Evolutionary conservation across 2,888 invertebrate genomes (phyloP), one percentile per base, ranked within the genome.

Genomic region (Eupsilia transversa): DNA sequence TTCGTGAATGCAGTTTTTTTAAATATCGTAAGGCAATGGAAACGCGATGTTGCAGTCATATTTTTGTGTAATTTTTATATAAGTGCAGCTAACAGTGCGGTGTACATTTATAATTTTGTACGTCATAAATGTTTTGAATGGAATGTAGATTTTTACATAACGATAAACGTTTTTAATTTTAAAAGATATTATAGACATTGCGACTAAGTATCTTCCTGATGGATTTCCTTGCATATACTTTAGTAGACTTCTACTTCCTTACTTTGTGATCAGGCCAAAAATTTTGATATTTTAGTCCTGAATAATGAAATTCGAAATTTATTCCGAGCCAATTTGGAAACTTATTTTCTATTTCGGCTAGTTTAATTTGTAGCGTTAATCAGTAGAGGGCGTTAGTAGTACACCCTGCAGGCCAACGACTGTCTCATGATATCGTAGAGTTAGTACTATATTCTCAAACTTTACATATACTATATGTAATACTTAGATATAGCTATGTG

Each of bases 311-410:
- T 90, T 90, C 80, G 83, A 89, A 87, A 89, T 88, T 86, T 84
- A 89, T 90, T 94, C 94, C 93, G 93, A 94, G 94, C 94, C 94
- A 94, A 82, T 91, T 89, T 92, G 85, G 88, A 85, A 89, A 75
- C 41, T 87, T 86, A 78, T 85, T 88, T 89, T 89, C 87, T 88
- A 83, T 87, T 87, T 86, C 76, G 89, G 90, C 86, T 89, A 89
- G 85, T 88, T 89, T 87, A 76, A 81, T 86, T 85, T 75, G 80
- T 83, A 82, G 83, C 74, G 72, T 41, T 85, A 74, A 83, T 74
- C 65, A 77, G 60, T 86, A 85, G 79, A 81, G 79, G 87, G 84
- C 66, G 80, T 81, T 85, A 79, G 83, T 82, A 77, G 83, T 77
- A 63, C 71, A 80, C 81, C 79, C 83, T 66, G 76, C 86, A 84